Base-by-base conservation (phyloP, 2,113 vertebrate species). In the Mirza zaza region DNA sequence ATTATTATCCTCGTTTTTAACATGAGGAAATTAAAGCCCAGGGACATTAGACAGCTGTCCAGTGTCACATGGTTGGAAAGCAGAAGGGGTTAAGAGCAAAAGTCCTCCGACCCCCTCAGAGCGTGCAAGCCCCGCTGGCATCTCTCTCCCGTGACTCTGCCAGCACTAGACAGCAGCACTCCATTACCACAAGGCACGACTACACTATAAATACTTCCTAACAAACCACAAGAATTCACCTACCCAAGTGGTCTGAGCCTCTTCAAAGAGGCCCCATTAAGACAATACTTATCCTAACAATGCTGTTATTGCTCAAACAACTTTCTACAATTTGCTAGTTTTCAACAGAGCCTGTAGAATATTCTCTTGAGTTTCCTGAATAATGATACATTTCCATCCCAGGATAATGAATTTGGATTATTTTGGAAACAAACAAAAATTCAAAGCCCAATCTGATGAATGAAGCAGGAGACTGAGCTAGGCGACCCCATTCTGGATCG, bases 361-460 rank as follows among this genome's bases (percentile, higher is more conserved):
- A 90, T n/a, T 88, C 57, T 95, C 76, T 83, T n/a, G 11, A 34
- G 36, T 55, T 73, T 87, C 82, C 55, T 93, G 15, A 84, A 87
- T 45, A 82, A 92, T 18, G n/a, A 77, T 81, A 83, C 17, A 39
- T 84, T 63, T 59, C 12, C 63, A 85, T 48, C 18, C 50, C 45
- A 67, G 50, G 29, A 55, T 75, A 73, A 68, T 68, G 42, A 50
- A 76, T 70, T 68, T 75, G 50, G 80, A 67, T 83, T 90, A 77
- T 82, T 94, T 63, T 59, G 34, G 71, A 88, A 85, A 85, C 20
- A 92, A 27, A 87, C 50, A 90, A 48, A 94, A 90, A 71, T 42
- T 94, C 76, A 68, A 90, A 90, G 57, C n/a, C 59, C 80, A 48
- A 10, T 23, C 39, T 81, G 20, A 55, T 12, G 36, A 76, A 76